Evolutionary conservation across 2,888 invertebrate species (phyloP).

Genomic region (Ophraella communa): DNA sequence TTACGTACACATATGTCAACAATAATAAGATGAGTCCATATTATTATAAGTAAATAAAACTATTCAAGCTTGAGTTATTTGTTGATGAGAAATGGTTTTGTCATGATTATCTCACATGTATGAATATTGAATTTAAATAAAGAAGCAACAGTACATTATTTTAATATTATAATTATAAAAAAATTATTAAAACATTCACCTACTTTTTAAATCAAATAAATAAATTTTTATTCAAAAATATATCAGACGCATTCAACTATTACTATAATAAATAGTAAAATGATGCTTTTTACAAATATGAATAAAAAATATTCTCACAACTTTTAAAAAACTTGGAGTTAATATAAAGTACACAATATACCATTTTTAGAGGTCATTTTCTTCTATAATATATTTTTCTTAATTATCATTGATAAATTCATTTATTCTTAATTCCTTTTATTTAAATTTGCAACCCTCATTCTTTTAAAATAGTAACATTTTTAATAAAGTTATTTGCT

Average conservation of each 20-base stretch:
- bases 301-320: neutral
- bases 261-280: neutral
- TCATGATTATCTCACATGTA: constrained; percentile 13
- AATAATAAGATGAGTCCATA: neutral
- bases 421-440: neutral
- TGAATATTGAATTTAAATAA: neutral
- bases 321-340: too few relatives aligned
- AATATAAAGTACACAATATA: too few relatives aligned
- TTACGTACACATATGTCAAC: neutral
- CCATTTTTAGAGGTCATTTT: too few relatives aligned
- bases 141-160: neutral
- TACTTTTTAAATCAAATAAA: too few relatives aligned
- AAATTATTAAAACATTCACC: too few relatives aligned
- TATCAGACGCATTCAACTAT: neutral
- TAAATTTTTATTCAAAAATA: too few relatives aligned
- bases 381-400: too few relatives aligned
- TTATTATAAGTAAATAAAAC: neutral
- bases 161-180: too few relatives aligned
- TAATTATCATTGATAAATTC: too few relatives aligned
- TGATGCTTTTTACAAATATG: neutral
- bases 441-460: neutral
- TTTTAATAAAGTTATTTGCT: neutral
- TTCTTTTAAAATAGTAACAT: neutral
- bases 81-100: constrained; percentile 7
- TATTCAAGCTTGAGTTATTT: constrained; percentile 19